These are phyloP conservation scores for Ennomos erosarius DNA, from an alignment of 2,888 invertebrate species.

Conservation along the genomic window DNA sequence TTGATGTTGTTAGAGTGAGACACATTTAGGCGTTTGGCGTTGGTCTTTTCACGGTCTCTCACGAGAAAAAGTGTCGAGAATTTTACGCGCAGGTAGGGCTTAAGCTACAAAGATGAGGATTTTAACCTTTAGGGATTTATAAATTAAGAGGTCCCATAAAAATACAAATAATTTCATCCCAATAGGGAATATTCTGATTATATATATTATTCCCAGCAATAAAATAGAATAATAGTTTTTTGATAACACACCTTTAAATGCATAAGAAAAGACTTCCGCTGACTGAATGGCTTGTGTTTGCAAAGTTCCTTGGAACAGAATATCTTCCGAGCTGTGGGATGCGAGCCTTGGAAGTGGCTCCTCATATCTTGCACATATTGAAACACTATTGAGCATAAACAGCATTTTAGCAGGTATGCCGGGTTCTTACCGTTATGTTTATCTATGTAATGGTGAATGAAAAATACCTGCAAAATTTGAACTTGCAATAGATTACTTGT, in stretches of 20 bases:
- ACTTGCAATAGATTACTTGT: constrained; percentile 1
- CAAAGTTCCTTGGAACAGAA: constrained; percentile 73
- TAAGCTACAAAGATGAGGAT: no score
- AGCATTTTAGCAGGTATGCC: constrained; percentile 70
- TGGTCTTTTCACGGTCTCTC: no score
- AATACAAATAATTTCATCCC: no score
- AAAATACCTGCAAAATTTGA: constrained; percentile 66
- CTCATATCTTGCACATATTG: constrained; percentile 65
- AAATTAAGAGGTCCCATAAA: no score
- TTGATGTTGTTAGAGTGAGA: no score
- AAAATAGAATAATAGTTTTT: no score
- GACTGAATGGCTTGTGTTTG: constrained; percentile 71
- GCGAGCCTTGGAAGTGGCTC: constrained; percentile 63
- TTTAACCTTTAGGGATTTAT: no score
- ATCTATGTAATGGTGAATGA: constrained; percentile 66
- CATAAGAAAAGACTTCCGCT: constrained; percentile 72
- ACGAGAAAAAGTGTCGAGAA: no score
- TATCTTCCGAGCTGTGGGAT: constrained; percentile 70
- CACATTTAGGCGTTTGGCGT: no score
- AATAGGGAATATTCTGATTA: no score
- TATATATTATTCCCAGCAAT: no score
- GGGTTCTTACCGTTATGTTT: constrained; percentile 54
- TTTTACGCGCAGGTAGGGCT: no score
- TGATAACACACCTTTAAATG: constrained; percentile 69
- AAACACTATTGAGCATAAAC: constrained; percentile 66